phyloP scores from a whole-genome alignment of 2,888 invertebrate genomes.

The Oligia latruncula region DNA sequence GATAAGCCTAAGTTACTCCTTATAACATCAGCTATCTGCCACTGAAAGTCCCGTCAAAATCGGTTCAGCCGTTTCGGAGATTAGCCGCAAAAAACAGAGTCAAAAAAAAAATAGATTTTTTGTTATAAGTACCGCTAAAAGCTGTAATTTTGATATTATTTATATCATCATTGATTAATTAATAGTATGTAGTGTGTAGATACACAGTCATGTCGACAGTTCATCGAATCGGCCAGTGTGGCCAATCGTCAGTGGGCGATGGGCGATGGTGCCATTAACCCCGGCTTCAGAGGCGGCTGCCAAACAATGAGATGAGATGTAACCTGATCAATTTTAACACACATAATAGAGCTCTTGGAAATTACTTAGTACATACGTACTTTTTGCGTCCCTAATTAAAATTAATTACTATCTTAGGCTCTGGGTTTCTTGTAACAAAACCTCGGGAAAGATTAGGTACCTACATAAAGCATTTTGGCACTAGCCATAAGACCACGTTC shows the following conservation, averaged over 20 bases:
- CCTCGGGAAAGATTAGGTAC: not conserved
- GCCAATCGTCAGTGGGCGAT: constrained; percentile 59
- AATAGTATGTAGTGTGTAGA: constrained; percentile 12
- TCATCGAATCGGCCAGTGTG: constrained; percentile 53
- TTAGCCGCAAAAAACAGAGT: not conserved
- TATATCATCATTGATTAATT: constrained; percentile 19
- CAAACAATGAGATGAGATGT: constrained; percentile 43
- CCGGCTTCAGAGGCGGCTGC: constrained; percentile 41
- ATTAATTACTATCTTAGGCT: not conserved
- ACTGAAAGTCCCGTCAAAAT: not conserved
- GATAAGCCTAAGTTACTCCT: not conserved
- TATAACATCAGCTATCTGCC: not conserved
- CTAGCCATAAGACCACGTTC: not conserved
- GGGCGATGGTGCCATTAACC: constrained; percentile 61
- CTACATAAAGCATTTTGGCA: not conserved
- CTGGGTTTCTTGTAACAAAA: not conserved
- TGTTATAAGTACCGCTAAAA: not conserved
- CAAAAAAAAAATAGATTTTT: not conserved
- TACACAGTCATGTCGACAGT: constrained; percentile 43
- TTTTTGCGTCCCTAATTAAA: constrained; percentile 5
- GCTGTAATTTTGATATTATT: not conserved
- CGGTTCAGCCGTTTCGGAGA: not conserved
- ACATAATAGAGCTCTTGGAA: not conserved
- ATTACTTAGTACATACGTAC: not conserved
- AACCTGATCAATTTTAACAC: constrained; percentile 16